phyloP scores from a whole-genome alignment of 1,140 invertebrate genomes.

The Calephelis virginiensis region DNA sequence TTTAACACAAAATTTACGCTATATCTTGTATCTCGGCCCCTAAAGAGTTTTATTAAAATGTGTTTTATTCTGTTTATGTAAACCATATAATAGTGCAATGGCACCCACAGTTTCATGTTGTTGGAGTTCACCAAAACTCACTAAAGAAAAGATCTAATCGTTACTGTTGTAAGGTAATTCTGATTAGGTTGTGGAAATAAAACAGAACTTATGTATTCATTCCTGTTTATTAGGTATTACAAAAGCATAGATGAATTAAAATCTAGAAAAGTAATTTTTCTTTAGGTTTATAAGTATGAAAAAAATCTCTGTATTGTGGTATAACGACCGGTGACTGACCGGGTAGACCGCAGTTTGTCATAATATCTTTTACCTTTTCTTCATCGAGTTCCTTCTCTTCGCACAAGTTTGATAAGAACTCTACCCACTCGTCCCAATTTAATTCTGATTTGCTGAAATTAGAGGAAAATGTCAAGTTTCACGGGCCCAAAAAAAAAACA shows the following conservation, averaged over 20 bases:
- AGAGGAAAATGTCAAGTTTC: neutral
- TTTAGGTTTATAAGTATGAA: constrained; percentile 56
- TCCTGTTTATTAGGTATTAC: neutral
- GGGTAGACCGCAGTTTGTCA: constrained; percentile 62
- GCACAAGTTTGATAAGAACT: constrained; percentile 51
- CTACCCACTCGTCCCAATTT: constrained; percentile 53
- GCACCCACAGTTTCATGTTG: no score
- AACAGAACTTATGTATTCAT: neutral
- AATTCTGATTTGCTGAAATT: constrained; percentile 62
- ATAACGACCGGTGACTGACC: constrained; percentile 46
- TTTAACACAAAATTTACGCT: no score
- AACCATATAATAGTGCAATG: no score
- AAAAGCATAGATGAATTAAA: neutral
- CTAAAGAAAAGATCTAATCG: no score
- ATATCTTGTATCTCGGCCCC: no score
- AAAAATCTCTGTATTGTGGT: constrained; percentile 58
- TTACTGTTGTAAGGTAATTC: no score
- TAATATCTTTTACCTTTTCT: constrained; percentile 41
- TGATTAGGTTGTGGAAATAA: neutral
- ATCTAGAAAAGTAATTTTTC: constrained; percentile 42
- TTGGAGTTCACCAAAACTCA: no score
- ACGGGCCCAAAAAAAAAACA: no score
- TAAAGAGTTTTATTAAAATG: no score
- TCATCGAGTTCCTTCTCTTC: constrained; percentile 43
- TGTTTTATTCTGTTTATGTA: no score